phyloP scores from a whole-genome alignment of 2,113 vertebrate genomes.

The Datnioides undecimradiatus region DNA sequence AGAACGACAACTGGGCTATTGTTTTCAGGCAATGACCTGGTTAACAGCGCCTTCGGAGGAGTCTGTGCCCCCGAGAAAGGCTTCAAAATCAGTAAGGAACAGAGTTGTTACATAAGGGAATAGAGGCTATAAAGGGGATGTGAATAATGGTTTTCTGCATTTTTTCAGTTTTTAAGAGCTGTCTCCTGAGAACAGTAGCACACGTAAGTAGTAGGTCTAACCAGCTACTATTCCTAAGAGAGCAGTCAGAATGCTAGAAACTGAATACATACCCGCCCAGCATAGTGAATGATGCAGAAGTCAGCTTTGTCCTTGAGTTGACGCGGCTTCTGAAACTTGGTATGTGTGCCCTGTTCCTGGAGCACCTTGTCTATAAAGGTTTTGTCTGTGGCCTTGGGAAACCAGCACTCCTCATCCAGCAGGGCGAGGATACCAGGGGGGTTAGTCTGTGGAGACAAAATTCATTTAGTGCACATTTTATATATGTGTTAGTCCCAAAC shows the following conservation, averaged over 20 bases:
- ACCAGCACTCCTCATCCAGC: conserved; percentile 99
- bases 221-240: neutral
- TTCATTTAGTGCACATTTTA: neutral
- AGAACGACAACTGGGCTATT: conserved; percentile 68
- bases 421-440: conserved; percentile 96
- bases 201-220: neutral
- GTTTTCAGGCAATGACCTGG: conserved; percentile 68
- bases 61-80: conserved; percentile 15
- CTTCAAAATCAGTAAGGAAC: conserved; percentile 4
- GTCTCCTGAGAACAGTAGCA: no score
- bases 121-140: neutral
- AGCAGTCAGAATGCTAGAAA: neutral
- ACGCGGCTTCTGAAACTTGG: conserved; percentile 96
- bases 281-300: conserved; percentile 96
- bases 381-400: conserved; percentile 97
- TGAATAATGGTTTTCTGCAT: neutral
- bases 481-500: neutral
- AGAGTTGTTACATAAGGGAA: neutral
- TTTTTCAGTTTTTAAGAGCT: neutral
- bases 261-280: conserved; percentile 88
- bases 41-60: conserved; percentile 27
- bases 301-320: conserved; percentile 98
- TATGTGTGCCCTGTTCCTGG: conserved; percentile 90
- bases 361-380: conserved; percentile 96
- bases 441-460: conserved; percentile 86